Evolutionary conservation across 2,888 invertebrate genomes (phyloP).

Genomic region (Epinotia brunnichana): DNA sequence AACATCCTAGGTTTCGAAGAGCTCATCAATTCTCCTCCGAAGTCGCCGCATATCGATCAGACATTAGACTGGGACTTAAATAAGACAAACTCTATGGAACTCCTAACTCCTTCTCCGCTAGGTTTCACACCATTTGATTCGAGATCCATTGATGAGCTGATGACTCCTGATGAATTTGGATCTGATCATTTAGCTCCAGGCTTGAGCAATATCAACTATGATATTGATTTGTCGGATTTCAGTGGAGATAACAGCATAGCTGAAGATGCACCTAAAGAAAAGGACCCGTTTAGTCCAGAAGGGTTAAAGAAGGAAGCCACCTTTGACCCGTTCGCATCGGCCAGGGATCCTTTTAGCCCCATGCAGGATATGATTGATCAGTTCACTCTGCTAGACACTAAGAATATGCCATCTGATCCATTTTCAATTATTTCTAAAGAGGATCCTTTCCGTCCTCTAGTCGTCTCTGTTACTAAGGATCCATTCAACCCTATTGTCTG

Average conservation of each 20-base stretch:
- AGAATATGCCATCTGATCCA: slow-evolving; percentile 57
- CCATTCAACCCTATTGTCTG: slow-evolving; percentile 45
- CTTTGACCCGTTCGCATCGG: slow-evolving; percentile 54
- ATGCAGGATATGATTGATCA: slow-evolving; percentile 70
- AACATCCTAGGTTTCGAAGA: slow-evolving; percentile 68
- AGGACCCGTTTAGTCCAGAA: slow-evolving; percentile 85
- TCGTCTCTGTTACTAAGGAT: slow-evolving; percentile 33
- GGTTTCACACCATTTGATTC: slow-evolving; percentile 83
- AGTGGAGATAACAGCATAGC: slow-evolving; percentile 89
- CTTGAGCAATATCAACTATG: slow-evolving; percentile 88
- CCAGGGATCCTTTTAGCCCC: slow-evolving; percentile 50
- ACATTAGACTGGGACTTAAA: slow-evolving; percentile 64
- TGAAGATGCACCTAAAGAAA: slow-evolving; percentile 78
- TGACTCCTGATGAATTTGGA: slow-evolving; percentile 85
- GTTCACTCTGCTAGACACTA: slow-evolving; percentile 64
- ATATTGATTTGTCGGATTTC: slow-evolving; percentile 89
- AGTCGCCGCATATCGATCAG: slow-evolving; percentile 65
- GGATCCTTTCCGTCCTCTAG: slow-evolving; percentile 53
- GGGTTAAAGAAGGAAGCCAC: slow-evolving; percentile 61
- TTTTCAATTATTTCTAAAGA: slow-evolving; percentile 69
- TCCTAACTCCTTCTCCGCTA: slow-evolving; percentile 84
- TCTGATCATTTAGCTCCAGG: slow-evolving; percentile 83
- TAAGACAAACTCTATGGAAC: slow-evolving; percentile 76
- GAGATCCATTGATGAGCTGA: slow-evolving; percentile 82
- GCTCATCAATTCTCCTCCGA: slow-evolving; percentile 64